Conservation (phyloP, 2,113 vertebrate genomes). For the Archocentrus centrarchus region DNA sequence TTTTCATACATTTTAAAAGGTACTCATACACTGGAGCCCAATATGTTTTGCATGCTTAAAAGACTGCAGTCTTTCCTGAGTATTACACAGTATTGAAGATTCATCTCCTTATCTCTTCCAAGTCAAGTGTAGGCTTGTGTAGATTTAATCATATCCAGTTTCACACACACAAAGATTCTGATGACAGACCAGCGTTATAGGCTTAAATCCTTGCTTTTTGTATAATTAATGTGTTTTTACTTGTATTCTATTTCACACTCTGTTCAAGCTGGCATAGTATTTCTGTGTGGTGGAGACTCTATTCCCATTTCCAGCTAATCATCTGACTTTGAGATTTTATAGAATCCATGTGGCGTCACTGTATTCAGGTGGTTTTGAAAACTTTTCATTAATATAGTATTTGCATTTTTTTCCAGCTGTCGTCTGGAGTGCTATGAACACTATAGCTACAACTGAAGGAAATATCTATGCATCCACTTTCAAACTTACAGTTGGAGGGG, state of each 20-base stretch:
- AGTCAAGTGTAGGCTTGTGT: neutral
- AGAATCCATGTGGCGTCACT: neutral
- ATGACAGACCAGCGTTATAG: neutral
- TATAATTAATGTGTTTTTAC: neutral
- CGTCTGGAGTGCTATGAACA: neutral
- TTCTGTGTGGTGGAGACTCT: neutral
- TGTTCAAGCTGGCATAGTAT: neutral
- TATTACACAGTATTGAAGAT: neutral
- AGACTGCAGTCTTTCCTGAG: neutral
- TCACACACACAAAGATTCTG: constrained; percentile 4
- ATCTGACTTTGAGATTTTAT: neutral
- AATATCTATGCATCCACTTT: neutral
- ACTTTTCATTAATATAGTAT: no score
- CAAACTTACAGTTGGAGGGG: neutral
- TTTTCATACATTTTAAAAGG: neutral
- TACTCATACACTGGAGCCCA: neutral
- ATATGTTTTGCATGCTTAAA: no score
- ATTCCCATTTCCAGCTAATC: neutral
- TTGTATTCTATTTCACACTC: no score
- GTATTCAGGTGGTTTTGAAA: neutral
- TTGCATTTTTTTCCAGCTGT: neutral
- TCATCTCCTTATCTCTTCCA: neutral
- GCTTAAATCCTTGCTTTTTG: neutral
- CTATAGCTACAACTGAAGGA: neutral
- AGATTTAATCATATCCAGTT: constrained; percentile 18